phyloP scores from a whole-genome alignment of 1,140 invertebrate species.

The Adelges cooleyi region DNA sequence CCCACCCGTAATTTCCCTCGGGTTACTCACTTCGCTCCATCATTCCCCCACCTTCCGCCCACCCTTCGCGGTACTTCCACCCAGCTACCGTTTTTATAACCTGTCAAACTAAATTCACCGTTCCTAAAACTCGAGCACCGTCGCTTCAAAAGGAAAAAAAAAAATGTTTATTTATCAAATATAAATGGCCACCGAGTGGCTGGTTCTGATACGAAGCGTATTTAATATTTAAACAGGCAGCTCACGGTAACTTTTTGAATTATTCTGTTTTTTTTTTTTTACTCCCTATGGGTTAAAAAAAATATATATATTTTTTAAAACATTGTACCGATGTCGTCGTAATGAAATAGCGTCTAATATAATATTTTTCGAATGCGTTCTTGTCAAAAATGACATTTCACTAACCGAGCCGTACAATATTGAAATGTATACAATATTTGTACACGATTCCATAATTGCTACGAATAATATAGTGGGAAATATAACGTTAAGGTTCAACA shows the following conservation, averaged over 20 bases:
- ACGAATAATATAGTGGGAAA: too few species aligned
- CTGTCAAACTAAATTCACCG: conserved; percentile 13
- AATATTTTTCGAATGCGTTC: too few species aligned
- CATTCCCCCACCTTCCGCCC: too few species aligned
- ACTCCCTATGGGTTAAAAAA: not conserved
- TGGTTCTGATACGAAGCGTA: conserved; percentile 10
- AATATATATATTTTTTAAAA: too few species aligned
- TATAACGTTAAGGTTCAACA: too few species aligned
- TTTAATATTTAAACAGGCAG: conserved; percentile 16
- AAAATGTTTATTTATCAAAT: conserved; percentile 9
- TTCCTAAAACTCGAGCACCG: conserved; percentile 11
- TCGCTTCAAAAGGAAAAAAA: not conserved
- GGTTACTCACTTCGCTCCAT: not conserved
- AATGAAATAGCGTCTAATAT: too few species aligned
- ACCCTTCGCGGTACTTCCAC: not conserved
- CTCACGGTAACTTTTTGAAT: not conserved
- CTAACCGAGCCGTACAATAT: too few species aligned
- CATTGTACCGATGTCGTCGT: not conserved
- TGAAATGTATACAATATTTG: too few species aligned
- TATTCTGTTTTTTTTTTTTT: not conserved
- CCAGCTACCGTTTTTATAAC: conserved; percentile 5
- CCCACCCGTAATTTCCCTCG: conserved; percentile 25
- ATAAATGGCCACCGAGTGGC: conserved; percentile 3
- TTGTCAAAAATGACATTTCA: too few species aligned
- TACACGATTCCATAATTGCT: too few species aligned